Base-by-base conservation (phyloP, 37 sponge, comb jelly and placozoan species). In the Chondrilla cf. caribensis region DNA sequence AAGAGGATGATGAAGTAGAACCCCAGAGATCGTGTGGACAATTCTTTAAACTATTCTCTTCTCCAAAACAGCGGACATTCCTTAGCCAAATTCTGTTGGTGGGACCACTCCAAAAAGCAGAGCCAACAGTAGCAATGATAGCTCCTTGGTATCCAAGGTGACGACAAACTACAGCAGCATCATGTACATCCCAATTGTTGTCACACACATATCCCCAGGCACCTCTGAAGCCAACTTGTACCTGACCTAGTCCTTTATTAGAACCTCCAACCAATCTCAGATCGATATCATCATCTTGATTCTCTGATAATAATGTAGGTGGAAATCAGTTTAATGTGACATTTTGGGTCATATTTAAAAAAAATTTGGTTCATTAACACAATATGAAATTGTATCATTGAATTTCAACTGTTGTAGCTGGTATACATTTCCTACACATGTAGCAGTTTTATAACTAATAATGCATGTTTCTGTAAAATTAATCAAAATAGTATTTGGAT, bases 141-240 rank as follows among this genome's bases (percentile, higher is more conserved):
- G 64, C 64, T n/a, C 64, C 22, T 62, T n/a, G 5, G 29, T 29
- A 62, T 7, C 64, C 64, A n/a, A 62, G 64, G 6, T 62, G 64
- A 62, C 22, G 64, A 62, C 64, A 62, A 28, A 62, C 64, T n/a
- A 62, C 64, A 19, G 6, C 64, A 62, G 64, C 64, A 29, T n/a
- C 25, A 4, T 62, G 64, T n/a, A 29, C 6, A 62, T 62, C 64
- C 64, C 64, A 62, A 15, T 5, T 7, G 7, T 4, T 15, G 22
- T 62, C 64, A 62, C 64, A 62, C 29, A 62, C 64, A 62, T 28
- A 6, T 29, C 64, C 64, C 64, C 64, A 62, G 4, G 7, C 29
- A 29, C 64, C 64, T 62, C 64, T 62, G 29, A 62, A 62, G 4
- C 64, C 64, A 28, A 62, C 64, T 19, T 19, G 64, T 7, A 62